Evolutionary conservation across 2,888 invertebrate genomes (phyloP), one percentile per base, ranked within the genome.

Genomic region (Chrysolina oricalcia): DNA sequence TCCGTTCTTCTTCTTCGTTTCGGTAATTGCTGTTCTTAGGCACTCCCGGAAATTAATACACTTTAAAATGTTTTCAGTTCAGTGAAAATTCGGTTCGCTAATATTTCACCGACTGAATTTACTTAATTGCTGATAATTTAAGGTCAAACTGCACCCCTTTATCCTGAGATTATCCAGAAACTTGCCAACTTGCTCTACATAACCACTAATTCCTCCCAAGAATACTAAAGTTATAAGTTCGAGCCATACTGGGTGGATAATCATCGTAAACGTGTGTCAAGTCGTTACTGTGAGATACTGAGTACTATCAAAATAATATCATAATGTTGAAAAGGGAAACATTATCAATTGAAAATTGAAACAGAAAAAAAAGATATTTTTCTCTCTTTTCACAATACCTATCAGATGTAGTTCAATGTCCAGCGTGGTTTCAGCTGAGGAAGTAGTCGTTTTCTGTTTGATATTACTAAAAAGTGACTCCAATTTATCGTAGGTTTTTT

Each of bases 51-150:
- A 59, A 70, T 70, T 70, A 70, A 70, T 70, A 59, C 59, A 70
- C 63, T 70, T 67, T 27, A 50, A 50, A 48, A 67, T 48, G 23
- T 67, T 70, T 63, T 50, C 62, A 59, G 65, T 71, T 64, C 56
- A 70, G 43, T 65, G 70, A 70, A 69, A 73, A 65, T 74, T 21
- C 43, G 35, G 63, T 65, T 41, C 59, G 46, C 70, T 74, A 50
- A 74, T 74, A 74, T 74, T 70, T 66, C 70, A 67, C 65, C 27
- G 43, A 66, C 59, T 62, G 70, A 74, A 70, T 70, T 74, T 59
- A 74, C 74, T 70, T 74, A 74, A 74, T 70, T 74, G 74, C 74
- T 74, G 74, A 74, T 74, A 74, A 74, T 74, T 74, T 70, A 74
- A 66, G 67, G 65, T 48, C 56, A 70, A 74, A 70, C 66, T 74